These are phyloP conservation scores for Odocoileus hemionus DNA, from an alignment of 2,113 vertebrate species.

Conservation along the genomic window DNA sequence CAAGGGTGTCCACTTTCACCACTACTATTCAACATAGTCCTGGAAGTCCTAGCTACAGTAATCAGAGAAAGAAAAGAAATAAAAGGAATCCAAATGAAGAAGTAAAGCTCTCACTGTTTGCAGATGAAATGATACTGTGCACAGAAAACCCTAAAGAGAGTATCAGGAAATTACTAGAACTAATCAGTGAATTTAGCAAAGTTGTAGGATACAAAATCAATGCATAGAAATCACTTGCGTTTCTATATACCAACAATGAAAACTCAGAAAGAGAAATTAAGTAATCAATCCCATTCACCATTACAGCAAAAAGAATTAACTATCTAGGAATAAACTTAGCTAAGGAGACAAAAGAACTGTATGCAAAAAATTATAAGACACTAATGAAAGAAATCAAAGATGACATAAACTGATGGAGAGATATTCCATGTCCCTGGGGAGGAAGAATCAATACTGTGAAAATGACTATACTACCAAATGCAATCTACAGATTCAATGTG, in stretches of 20 bases:
- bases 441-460: background rate
- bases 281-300: background rate
- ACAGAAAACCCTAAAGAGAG: background rate
- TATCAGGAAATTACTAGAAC: background rate
- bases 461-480: background rate
- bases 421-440: background rate
- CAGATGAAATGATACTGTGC: background rate
- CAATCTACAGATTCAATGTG: background rate
- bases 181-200: background rate
- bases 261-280: background rate
- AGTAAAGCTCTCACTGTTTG: background rate
- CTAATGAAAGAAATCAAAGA: background rate
- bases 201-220: background rate
- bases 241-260: background rate
- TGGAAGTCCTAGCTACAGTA: background rate
- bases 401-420: background rate
- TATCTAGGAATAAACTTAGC: background rate
- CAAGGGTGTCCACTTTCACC: rapidly evolving
- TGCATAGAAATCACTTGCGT: background rate
- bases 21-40: background rate
- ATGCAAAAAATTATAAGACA: background rate
- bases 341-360: background rate
- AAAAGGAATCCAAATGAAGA: background rate
- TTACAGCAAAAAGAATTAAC: background rate
- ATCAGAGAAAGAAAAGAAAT: background rate